Base-by-base conservation (phyloP, 2,113 vertebrate genomes). In the Alexandromys fortis region DNA sequence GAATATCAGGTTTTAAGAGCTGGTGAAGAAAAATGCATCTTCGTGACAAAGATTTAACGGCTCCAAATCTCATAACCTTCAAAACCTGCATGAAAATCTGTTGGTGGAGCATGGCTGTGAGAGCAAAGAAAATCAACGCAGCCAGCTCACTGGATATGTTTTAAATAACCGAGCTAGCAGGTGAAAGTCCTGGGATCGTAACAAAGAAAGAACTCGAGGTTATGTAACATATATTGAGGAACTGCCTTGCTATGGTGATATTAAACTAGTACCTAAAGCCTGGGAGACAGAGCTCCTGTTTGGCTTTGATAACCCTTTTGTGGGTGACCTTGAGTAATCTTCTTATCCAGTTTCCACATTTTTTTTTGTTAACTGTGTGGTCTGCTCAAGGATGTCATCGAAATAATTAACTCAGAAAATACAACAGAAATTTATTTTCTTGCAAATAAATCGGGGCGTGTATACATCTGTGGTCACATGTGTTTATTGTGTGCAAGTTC, bases 61-160 rank as follows among this genome's bases (percentile, higher is more conserved):
- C 24, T 96, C 89, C 68, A 79, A 89, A 76, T 61, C 26, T 45
- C n/a, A 30, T 91, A 92, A 79, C 2, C 49, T 90, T 81, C 79
- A 96, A 97, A 87, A 92, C 49, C 47, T 58, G 35, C 47, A 24
- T 67, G n/a, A 96, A 96, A 96, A 87, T 76, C 47, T 47, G 6
- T 52, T 24, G 10, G 75, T 42, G 7, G 7, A 70, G 16, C 17
- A 47, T 28, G 58, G 45, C 42, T 47, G 3, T 19, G 11, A 10
- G 49, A 67, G 33, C 55, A 85, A 87, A 81, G 10, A 79, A 94
- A 91, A 83, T 22, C 68, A 45, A 52, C 16, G 45, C 52, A 77
- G 42, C 38, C 47, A 97, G 79, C 16, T 82, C 65, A 49, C 22
- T 28, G n/a, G n/a, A 30, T 61, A 45, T 22, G 12, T n/a, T 93